These are phyloP conservation scores for Machaerirhynchus nigripectus DNA, from an alignment of 2,113 vertebrate genomes.

Conservation along the genomic window DNA sequence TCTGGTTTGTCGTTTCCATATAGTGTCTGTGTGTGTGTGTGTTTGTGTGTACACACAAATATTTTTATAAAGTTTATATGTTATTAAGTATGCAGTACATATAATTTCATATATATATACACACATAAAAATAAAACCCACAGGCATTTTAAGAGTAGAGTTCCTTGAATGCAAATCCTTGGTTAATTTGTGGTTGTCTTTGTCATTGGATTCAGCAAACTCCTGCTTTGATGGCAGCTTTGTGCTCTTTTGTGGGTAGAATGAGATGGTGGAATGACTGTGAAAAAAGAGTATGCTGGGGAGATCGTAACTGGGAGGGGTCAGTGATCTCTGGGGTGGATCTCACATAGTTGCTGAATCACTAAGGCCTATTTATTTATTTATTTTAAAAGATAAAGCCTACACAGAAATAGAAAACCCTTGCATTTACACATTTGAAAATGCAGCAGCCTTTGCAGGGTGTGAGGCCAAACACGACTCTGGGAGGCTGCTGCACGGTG, in stretches of 20 bases:
- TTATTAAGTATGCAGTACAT: background rate
- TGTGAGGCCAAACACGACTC: background rate
- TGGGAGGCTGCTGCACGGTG: fast-evolving
- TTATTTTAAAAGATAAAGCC: background rate
- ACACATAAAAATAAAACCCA: background rate
- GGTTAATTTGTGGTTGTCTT: background rate
- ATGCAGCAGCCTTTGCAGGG: background rate
- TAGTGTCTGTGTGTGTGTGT: background rate
- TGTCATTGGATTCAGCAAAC: background rate
- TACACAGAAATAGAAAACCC: background rate
- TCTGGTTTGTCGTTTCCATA: background rate
- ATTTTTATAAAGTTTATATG: background rate
- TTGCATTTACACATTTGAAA: background rate
- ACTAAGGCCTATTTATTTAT: background rate
- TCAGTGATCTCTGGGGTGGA: background rate
- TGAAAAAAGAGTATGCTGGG: background rate
- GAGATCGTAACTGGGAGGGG: background rate
- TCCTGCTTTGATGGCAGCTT: background rate
- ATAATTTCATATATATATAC: background rate
- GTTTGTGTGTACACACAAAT: background rate
- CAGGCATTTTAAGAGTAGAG: constrained; percentile 3
- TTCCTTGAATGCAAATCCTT: background rate
- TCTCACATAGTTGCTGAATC: background rate
- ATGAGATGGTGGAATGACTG: background rate
- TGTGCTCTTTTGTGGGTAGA: background rate